These are phyloP conservation scores for Calliphora vomitoria DNA, from an alignment of 2,888 invertebrate genomes.

Conservation along the genomic window DNA sequence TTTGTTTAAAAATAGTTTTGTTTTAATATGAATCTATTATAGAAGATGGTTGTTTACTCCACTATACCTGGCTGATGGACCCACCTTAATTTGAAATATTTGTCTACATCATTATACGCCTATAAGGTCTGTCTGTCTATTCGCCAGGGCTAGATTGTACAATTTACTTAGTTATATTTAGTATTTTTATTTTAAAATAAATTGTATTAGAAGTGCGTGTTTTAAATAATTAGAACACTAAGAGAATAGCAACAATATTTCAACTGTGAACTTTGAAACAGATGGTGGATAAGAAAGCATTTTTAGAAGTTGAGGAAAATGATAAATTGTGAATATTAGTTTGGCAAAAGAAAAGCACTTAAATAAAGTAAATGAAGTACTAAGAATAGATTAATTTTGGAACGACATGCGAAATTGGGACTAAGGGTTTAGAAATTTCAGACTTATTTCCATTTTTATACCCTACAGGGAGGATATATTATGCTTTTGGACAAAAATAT, in stretches of 20 bases:
- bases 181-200: background rate
- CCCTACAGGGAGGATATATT: too few relatives aligned
- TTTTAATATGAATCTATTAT: background rate
- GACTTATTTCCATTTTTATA: too few relatives aligned
- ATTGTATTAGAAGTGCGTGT: constrained; percentile 1
- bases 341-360: background rate
- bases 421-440: too few relatives aligned
- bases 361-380: background rate
- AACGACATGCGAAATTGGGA: too few relatives aligned
- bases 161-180: background rate
- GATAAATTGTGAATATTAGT: background rate
- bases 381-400: too few relatives aligned
- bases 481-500: too few relatives aligned
- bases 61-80: background rate
- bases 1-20: background rate
- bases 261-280: constrained; percentile 5
- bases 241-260: constrained; percentile 12
- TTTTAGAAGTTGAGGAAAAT: background rate
- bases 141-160: background rate
- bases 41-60: background rate
- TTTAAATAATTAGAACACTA: background rate
- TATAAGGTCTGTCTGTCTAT: background rate
- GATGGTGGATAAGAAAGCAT: background rate
- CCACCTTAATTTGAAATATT: background rate
- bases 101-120: background rate